A percentile compares a stretch with the other conserved stretches of the same genome.
These are phyloP conservation scores for Nyctibius grandis DNA, from an alignment of 2,797 vertebrate species.

Conservation along the genomic window DNA sequence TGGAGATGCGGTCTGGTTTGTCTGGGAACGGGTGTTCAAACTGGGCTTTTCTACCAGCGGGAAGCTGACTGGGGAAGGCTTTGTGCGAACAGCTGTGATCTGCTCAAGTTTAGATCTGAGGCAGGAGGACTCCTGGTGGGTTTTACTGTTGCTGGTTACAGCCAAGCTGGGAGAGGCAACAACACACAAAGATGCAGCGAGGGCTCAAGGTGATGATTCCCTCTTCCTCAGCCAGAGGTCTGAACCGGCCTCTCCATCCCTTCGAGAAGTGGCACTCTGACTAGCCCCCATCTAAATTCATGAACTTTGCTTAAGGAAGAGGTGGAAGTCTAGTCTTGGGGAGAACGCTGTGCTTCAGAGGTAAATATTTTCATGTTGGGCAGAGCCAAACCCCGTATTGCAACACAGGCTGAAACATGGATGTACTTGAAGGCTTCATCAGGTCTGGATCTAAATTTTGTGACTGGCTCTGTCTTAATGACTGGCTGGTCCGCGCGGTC, in stretches of 20 bases:
- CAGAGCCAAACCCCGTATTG: background rate
- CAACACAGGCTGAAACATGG: background rate
- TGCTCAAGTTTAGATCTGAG: background rate
- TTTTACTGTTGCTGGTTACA: background rate
- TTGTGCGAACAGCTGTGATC: background rate
- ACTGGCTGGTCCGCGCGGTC: rapidly evolving
- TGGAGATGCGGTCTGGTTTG: background rate
- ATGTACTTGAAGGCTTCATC: background rate
- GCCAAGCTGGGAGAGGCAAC: background rate
- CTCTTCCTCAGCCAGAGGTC: background rate
- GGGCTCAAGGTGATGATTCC: background rate
- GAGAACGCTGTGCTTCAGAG: background rate
- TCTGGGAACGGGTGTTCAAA: background rate
- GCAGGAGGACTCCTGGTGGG: background rate
- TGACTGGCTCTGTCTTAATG: background rate
- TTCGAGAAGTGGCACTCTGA: background rate
- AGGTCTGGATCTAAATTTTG: background rate
- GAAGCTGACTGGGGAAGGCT: background rate
- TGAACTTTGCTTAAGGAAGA: background rate
- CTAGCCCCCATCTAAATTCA: background rate
- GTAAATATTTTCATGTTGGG: background rate
- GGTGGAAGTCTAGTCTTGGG: background rate
- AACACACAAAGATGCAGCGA: background rate
- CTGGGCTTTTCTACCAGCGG: background rate
- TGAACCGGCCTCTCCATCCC: background rate